phyloP scores from a whole-genome alignment of 2,888 invertebrate genomes.

The Andrena haemorrhoa region DNA sequence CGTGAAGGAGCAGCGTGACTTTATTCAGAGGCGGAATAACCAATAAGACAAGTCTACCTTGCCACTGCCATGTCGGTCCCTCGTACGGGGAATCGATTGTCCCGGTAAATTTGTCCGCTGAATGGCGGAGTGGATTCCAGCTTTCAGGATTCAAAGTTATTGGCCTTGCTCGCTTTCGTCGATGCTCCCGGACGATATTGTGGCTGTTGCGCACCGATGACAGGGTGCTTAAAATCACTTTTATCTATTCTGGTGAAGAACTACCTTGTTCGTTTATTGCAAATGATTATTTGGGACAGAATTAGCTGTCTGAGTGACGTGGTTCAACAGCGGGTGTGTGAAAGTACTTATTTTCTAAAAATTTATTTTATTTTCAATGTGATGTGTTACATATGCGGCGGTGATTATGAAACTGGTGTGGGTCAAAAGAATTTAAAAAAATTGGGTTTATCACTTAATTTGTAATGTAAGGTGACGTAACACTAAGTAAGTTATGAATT shows the following conservation, averaged over 20 bases:
- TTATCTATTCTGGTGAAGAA: background rate
- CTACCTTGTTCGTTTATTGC: background rate
- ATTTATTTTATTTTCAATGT: too few relatives aligned
- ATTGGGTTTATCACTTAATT: too few relatives aligned
- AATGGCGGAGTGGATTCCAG: constrained; percentile 7
- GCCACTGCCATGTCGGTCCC: constrained; percentile 30
- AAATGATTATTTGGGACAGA: too few relatives aligned
- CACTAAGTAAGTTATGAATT: too few relatives aligned
- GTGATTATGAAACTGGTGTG: too few relatives aligned
- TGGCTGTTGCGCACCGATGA: background rate
- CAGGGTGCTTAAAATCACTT: background rate
- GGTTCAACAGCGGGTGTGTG: too few relatives aligned
- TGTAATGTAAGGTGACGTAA: too few relatives aligned
- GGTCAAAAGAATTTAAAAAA: too few relatives aligned
- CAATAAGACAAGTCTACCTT: constrained; percentile 53
- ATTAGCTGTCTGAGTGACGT: too few relatives aligned
- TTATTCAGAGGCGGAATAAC: constrained; percentile 42
- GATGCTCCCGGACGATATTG: background rate
- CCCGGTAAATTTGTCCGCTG: constrained; percentile 50
- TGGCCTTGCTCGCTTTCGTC: background rate
- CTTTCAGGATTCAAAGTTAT: constrained; percentile 15
- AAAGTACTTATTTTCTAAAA: too few relatives aligned
- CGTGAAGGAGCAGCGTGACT: constrained; percentile 55
- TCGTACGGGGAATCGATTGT: constrained; percentile 22
- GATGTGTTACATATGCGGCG: too few relatives aligned